phyloP scores from a whole-genome alignment of 2,888 invertebrate genomes.

The Sclerodermus sp. region DNA sequence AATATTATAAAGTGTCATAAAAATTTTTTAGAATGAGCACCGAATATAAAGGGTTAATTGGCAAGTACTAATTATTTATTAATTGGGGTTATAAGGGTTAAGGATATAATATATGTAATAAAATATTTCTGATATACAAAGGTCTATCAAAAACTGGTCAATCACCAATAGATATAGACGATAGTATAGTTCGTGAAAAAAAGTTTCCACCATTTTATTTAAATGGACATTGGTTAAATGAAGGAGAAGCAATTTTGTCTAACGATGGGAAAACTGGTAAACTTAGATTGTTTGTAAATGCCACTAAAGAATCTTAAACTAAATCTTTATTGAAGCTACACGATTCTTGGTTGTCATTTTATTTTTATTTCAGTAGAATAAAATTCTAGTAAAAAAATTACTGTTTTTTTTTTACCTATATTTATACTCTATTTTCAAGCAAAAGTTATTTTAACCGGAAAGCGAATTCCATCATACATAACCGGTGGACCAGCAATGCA shows the following conservation, averaged over 20 bases:
- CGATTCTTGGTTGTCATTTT: background rate
- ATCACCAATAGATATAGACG: constrained; percentile 43
- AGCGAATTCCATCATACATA: constrained; percentile 40
- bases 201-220: constrained; percentile 36
- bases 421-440: constrained; percentile 20
- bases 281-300: background rate
- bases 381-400: too few relatives aligned
- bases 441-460: constrained; percentile 29
- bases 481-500: constrained; percentile 38
- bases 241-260: constrained; percentile 36
- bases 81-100: too few relatives aligned
- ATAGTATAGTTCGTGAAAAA: constrained; percentile 22
- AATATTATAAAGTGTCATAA: background rate
- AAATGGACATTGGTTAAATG: constrained; percentile 45
- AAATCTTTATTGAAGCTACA: background rate
- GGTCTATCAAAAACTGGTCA: constrained; percentile 31
- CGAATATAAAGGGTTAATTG: background rate
- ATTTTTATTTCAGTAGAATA: too few relatives aligned
- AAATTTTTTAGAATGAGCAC: background rate
- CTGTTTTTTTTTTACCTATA: too few relatives aligned
- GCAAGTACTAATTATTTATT: background rate
- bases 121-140: background rate
- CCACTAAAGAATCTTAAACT: too few relatives aligned
- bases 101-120: too few relatives aligned
- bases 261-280: constrained; percentile 39